These are phyloP conservation scores for human (Homo sapiens) DNA, from an alignment of 2,113 vertebrate genomes.

Conservation along the genomic window GRCh38 chr7:142695001-142695500, in stretches of 20 bases:
- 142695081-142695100: background rate
- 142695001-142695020: background rate
- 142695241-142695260: background rate
- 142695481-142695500: background rate
- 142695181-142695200: background rate
- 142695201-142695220: background rate
- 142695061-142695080: background rate
- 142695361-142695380: background rate
- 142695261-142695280: background rate
- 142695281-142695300: background rate
- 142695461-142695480: background rate
- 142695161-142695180: background rate
- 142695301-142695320: background rate
- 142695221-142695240: background rate
- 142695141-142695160: background rate
- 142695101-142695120: background rate
- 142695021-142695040: background rate
- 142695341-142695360: background rate
- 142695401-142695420: background rate
- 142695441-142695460: background rate
- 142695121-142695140: background rate
- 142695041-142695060: background rate
- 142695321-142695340: background rate
- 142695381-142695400: background rate
- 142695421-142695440: background rate